Conservation (phyloP, 2,113 vertebrate species). For the Mesoclemmys tuberculata region DNA sequence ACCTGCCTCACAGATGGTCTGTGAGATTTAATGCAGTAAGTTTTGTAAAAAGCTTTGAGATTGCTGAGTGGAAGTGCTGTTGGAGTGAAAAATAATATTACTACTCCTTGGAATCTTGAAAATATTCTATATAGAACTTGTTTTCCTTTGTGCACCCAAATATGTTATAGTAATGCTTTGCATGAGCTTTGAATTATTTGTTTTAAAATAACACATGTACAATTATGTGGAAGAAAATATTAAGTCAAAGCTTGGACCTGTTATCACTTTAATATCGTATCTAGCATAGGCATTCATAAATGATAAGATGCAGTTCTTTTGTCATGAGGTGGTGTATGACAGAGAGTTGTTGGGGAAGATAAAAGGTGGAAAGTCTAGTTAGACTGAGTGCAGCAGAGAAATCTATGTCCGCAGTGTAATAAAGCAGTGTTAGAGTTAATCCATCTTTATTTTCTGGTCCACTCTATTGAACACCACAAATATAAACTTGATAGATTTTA, state of each 20-base stretch:
- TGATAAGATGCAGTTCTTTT: conserved; percentile 34
- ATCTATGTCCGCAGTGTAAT: conserved; percentile 29
- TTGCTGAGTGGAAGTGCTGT: conserved; percentile 8
- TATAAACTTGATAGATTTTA: conserved; percentile 72
- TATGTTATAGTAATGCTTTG: background rate
- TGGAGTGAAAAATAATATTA: background rate
- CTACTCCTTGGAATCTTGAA: background rate
- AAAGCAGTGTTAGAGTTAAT: conserved; percentile 70
- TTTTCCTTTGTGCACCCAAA: background rate
- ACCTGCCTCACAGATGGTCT: background rate
- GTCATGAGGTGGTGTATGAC: conserved; percentile 14
- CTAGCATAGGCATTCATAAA: conserved; percentile 29
- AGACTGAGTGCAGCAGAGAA: conserved; percentile 1
- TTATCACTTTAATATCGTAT: background rate
- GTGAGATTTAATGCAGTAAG: background rate
- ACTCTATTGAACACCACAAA: conserved; percentile 57
- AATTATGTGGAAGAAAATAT: background rate
- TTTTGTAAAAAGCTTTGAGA: background rate
- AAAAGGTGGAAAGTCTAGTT: conserved; percentile 29
- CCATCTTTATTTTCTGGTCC: conserved; percentile 69
- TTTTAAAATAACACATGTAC: background rate
- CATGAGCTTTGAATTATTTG: background rate
- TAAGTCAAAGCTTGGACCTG: background rate
- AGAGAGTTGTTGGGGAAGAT: conserved; percentile 8
- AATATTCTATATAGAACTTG: background rate